Evolutionary conservation across 2,797 vertebrate genomes (phyloP).

Genomic region (Selene dorsalis): DNA sequence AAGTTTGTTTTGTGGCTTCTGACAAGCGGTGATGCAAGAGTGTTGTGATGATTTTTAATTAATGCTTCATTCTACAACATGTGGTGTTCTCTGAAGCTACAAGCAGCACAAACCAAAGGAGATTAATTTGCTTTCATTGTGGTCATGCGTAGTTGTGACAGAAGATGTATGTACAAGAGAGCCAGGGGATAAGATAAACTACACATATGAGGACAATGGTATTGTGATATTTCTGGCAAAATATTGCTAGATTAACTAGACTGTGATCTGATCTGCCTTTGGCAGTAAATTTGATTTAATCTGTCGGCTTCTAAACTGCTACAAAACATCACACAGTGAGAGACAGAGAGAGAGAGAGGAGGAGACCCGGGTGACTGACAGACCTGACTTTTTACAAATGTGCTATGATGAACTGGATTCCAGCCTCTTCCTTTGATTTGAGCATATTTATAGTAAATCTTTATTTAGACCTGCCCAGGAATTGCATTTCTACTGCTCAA

Average conservation of each 20-base stretch:
- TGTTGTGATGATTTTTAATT: conserved; percentile 56
- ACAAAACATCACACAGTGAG: not conserved
- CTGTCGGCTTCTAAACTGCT: not conserved
- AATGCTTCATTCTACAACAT: conserved; percentile 46
- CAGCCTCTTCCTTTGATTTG: not conserved
- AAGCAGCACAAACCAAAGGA: conserved; percentile 25
- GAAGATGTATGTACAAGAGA: not conserved
- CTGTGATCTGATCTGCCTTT: conserved; percentile 6
- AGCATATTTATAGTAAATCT: not conserved
- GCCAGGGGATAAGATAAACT: conserved; percentile 4
- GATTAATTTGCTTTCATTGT: conserved; percentile 27
- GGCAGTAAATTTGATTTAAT: conserved; percentile 17
- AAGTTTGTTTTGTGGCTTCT: conserved; percentile 41
- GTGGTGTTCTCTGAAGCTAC: conserved; percentile 26
- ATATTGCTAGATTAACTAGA: not conserved
- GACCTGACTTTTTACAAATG: not conserved
- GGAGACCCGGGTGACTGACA: not conserved
- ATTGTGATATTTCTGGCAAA: not conserved
- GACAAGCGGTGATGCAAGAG: conserved; percentile 34
- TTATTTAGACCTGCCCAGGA: not conserved
- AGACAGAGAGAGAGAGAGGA: not conserved
- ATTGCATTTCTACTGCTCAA: not conserved
- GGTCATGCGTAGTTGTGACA: conserved; percentile 1
- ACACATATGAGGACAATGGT: not conserved
- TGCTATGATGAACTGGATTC: not conserved